A percentile compares a stretch with the other conserved stretches of the same genome.
Evolutionary conservation across 2,797 vertebrate genomes (phyloP).

Genomic region (Avahi laniger): DNA sequence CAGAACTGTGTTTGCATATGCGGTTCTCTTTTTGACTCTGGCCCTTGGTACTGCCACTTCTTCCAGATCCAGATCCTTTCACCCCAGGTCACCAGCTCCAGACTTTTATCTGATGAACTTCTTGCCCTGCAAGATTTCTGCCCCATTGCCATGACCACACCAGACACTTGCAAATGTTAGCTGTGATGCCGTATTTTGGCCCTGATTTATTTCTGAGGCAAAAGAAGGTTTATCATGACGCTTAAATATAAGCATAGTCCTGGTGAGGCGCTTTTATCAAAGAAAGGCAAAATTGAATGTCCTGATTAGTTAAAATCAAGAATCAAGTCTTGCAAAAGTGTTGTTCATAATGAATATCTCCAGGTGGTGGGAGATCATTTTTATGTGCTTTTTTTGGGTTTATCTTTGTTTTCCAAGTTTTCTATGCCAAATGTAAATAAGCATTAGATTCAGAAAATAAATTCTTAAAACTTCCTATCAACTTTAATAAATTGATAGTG

Average conservation of each 20-base stretch:
- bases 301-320: background rate
- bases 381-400: background rate
- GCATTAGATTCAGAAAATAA: background rate
- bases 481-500: background rate
- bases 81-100: background rate
- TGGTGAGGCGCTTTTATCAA: background rate
- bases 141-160: background rate
- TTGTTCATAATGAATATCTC: background rate
- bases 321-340: background rate
- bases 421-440: background rate
- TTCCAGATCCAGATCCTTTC: background rate
- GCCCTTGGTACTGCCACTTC: background rate
- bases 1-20: background rate
- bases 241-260: background rate
- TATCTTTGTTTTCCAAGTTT: background rate
- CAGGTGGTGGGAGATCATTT: background rate
- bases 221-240: background rate
- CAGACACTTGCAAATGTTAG: background rate
- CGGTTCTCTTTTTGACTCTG: background rate
- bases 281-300: background rate
- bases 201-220: constrained; percentile 26
- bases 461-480: background rate
- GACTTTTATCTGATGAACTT: background rate
- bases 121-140: background rate
- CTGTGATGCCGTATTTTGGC: background rate